Conservation (phyloP, 2,888 invertebrate species). For the Apotomis capreana region DNA sequence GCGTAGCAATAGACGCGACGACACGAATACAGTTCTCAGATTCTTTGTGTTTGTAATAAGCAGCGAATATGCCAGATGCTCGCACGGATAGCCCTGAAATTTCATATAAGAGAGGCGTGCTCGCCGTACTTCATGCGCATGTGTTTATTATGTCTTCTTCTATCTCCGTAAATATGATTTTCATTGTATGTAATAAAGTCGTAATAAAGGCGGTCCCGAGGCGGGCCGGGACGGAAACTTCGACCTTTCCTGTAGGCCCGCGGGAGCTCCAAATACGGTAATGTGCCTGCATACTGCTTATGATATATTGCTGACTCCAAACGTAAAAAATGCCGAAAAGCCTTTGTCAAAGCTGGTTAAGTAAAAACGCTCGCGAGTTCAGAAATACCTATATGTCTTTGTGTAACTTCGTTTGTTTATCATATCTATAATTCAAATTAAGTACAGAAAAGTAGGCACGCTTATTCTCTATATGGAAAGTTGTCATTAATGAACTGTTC, state of each 20-base stretch:
- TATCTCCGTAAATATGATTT: slow-evolving; percentile 73
- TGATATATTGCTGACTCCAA: slow-evolving; percentile 38
- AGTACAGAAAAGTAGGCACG: too few species aligned
- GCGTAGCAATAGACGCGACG: slow-evolving; percentile 55
- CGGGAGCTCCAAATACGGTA: slow-evolving; percentile 52
- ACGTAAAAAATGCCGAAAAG: slow-evolving; percentile 30
- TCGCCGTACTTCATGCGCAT: slow-evolving; percentile 65
- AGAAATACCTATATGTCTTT: slow-evolving; percentile 11
- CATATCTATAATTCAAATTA: background rate
- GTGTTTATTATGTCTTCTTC: slow-evolving; percentile 74
- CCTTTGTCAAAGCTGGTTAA: slow-evolving; percentile 30
- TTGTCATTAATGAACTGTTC: background rate
- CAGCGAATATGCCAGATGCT: slow-evolving; percentile 66
- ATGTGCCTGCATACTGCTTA: slow-evolving; percentile 42
- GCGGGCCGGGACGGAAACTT: slow-evolving; percentile 69
- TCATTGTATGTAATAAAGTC: slow-evolving; percentile 76
- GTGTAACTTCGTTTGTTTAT: background rate
- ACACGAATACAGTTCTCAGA: slow-evolving; percentile 61
- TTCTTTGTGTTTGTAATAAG: slow-evolving; percentile 77
- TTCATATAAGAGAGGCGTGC: slow-evolving; percentile 55
- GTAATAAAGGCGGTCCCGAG: slow-evolving; percentile 63
- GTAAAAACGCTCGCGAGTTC: slow-evolving; percentile 17
- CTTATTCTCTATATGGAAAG: background rate
- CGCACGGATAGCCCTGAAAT: slow-evolving; percentile 51
- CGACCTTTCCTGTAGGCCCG: slow-evolving; percentile 68